phyloP scores from a whole-genome alignment of 2,797 vertebrate genomes.

The Anabacerthia variegaticeps region DNA sequence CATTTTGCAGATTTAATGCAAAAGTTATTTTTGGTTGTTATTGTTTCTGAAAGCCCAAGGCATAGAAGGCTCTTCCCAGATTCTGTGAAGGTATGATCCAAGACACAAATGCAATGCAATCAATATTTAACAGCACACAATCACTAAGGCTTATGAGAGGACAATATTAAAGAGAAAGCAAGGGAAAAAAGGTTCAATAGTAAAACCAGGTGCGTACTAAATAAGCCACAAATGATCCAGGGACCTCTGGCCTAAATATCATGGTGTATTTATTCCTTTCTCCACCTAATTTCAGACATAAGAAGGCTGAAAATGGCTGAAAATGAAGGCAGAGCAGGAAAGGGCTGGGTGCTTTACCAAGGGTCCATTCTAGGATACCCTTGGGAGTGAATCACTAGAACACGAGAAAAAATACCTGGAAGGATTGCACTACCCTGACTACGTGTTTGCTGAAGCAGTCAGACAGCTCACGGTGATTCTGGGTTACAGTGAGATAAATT shows the following conservation, averaged over 20 bases:
- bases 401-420: not conserved
- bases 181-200: not conserved
- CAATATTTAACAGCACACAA: not conserved
- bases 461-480: not conserved
- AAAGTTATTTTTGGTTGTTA: not conserved
- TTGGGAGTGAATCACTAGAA: not conserved
- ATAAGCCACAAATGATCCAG: not conserved
- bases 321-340: not conserved
- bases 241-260: not conserved
- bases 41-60: not conserved
- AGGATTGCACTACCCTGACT: not conserved
- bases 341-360: not conserved
- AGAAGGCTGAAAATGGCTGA: not conserved
- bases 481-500: conserved; percentile 15
- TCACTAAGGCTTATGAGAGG: not conserved
- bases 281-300: not conserved
- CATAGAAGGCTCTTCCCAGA: not conserved
- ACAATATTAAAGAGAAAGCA: not conserved
- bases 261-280: not conserved
- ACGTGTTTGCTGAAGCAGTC: not conserved
- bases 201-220: not conserved
- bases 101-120: not conserved
- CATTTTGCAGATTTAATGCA: not conserved
- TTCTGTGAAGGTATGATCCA: not conserved
- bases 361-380: not conserved